Conservation (phyloP, 2,113 vertebrate genomes). For the Panurus biarmicus region DNA sequence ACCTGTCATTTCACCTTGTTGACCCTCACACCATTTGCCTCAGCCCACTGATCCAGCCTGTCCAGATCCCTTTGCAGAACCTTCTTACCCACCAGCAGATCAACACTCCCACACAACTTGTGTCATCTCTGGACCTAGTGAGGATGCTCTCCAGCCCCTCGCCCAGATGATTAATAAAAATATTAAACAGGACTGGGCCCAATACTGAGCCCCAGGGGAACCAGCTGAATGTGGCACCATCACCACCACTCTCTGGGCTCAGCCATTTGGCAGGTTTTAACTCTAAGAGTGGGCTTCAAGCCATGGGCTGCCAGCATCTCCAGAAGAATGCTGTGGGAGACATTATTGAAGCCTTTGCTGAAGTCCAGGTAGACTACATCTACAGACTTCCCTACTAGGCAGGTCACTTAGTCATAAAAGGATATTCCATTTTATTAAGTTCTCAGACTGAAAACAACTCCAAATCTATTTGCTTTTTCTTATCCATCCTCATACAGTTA, state of each 20-base stretch:
- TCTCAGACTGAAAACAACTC: not conserved
- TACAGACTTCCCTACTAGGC: not conserved
- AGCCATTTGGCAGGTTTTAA: not conserved
- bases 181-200: not conserved
- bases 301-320: not conserved
- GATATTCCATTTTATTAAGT: not conserved
- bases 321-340: not conserved
- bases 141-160: not conserved
- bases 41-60: not conserved
- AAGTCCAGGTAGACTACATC: not conserved
- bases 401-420: not conserved
- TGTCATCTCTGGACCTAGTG: rapidly evolving
- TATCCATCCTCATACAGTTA: not conserved
- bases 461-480: not conserved
- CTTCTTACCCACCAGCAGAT: not conserved
- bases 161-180: not conserved
- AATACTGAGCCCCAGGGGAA: not conserved
- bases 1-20: not conserved
- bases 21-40: not conserved
- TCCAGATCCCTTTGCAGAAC: not conserved
- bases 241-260: not conserved
- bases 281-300: not conserved
- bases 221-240: not conserved
- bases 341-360: not conserved
- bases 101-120: not conserved